A percentile compares a stretch with the other conserved stretches of the same genome.
These are phyloP conservation scores for Amblyjoppa proteus DNA, from an alignment of 2,888 invertebrate genomes.

Conservation along the genomic window DNA sequence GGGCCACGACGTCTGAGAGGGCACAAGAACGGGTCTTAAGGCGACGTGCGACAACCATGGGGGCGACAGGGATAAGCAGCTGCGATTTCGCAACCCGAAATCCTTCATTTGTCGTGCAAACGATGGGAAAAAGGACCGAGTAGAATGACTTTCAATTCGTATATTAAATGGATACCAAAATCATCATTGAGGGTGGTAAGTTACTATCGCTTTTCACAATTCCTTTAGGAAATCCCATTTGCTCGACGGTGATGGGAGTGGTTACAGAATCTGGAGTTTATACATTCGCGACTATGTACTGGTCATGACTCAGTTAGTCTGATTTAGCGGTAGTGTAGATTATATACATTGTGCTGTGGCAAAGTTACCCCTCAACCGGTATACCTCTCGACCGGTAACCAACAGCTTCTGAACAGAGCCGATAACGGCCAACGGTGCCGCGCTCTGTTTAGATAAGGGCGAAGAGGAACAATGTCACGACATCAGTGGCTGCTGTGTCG, in stretches of 20 bases:
- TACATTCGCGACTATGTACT: background rate
- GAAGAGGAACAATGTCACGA: slow-evolving; percentile 24
- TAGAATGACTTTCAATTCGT: too few species aligned
- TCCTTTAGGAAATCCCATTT: background rate
- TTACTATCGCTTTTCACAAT: background rate
- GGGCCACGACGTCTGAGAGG: slow-evolving; percentile 37
- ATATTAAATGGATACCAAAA: background rate
- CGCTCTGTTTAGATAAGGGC: slow-evolving; percentile 43
- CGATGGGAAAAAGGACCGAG: too few species aligned
- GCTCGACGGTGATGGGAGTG: background rate
- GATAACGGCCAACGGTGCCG: slow-evolving; percentile 17
- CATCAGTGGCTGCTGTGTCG: slow-evolving; percentile 12
- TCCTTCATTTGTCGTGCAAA: too few species aligned
- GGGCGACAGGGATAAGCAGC: background rate
- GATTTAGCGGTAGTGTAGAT: background rate
- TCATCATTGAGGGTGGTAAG: background rate
- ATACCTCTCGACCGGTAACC: background rate
- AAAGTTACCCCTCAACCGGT: background rate
- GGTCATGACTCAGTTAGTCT: background rate
- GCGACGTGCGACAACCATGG: background rate
- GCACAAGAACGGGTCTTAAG: slow-evolving; percentile 20
- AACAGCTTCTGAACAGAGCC: background rate
- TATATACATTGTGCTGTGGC: background rate
- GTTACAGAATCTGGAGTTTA: background rate
- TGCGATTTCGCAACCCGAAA: background rate